Base-by-base conservation (phyloP, 2,797 vertebrate species). In the Mus spretus region DNA sequence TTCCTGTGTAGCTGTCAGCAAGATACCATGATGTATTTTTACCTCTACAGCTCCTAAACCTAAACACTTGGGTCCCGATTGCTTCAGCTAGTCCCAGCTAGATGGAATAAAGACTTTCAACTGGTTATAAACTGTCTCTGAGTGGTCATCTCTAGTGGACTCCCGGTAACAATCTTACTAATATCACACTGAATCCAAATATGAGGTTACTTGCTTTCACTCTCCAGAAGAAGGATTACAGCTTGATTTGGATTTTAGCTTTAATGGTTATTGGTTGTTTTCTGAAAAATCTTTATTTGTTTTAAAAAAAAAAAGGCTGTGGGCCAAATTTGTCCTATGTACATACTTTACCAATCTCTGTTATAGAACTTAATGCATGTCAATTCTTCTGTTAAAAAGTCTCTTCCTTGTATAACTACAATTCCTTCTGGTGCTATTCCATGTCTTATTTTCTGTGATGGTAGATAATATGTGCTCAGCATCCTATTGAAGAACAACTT, bases 211-310 rank as follows among this genome's bases (percentile, higher is more conserved):
- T 77, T 28, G 28, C 31, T 67, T 89, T 50, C 3, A 44, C 4
- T 31, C 19, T 47, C 28, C 19, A 78, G 47, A 91, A 79, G 17
- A 28, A 44, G 28, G 14, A n/a, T 80, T 75, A 82, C 26, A 78
- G 44, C 10, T 19, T 79, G 53, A 26, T 67, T 59, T 86, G 61
- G 47, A 92, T 93, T 89, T 80, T 57, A 92, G 24, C 55, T 94
- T 79, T 81, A 92, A 31, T n/a, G 74, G 75, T 50, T 75, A 85
- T 31, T 96, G 57, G 34, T 31, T 79, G 3, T n/a, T 31, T 78
- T 87, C 31, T 1, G 81, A 50, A 50, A 63, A 89, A 78, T 81
- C 12, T 63, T 44, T 63, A 34, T 90, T 81, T 65, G 50, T 12
- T 47, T 4, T 44, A 44, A 44, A 44, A 44, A 44, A 61, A 91